Conservation (phyloP, 1,140 invertebrate genomes). For the Protaetia brevitarsis region DNA sequence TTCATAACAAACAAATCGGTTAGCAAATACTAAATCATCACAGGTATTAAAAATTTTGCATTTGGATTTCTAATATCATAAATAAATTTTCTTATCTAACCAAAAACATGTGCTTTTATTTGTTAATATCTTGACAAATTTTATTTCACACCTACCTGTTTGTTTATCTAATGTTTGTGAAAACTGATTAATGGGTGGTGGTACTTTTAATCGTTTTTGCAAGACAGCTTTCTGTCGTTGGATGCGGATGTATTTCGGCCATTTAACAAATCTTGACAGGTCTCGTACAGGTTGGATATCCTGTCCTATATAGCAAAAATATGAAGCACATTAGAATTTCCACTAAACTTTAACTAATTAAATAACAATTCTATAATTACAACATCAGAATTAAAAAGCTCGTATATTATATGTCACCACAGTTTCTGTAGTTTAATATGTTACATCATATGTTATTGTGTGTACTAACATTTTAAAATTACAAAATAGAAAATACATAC, state of each 20-base stretch:
- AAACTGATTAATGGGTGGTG: slow-evolving; percentile 99
- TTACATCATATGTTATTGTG: slow-evolving; percentile 29
- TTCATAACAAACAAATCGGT: slow-evolving; percentile 30
- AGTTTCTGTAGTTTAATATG: slow-evolving; percentile 21
- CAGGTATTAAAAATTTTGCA: slow-evolving; percentile 1
- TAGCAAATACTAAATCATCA: slow-evolving; percentile 43
- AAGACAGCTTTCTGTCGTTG: slow-evolving; percentile 96
- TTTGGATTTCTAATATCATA: not conserved
- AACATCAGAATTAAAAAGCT: slow-evolving; percentile 60
- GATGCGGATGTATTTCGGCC: slow-evolving; percentile 98
- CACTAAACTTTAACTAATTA: not conserved
- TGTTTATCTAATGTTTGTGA: slow-evolving; percentile 89
- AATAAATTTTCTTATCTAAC: too few relatives aligned
- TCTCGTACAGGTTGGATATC: slow-evolving; percentile 97
- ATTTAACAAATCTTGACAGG: slow-evolving; percentile 95
- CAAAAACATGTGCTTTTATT: too few relatives aligned
- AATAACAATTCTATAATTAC: slow-evolving; percentile 18
- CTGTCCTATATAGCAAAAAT: slow-evolving; percentile 66
- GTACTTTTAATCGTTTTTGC: slow-evolving; percentile 94
- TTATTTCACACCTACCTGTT: slow-evolving; percentile 82
- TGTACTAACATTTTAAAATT: not conserved
- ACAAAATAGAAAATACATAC: slow-evolving; percentile 60
- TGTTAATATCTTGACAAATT: too few relatives aligned
- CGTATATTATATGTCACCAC: slow-evolving; percentile 44
- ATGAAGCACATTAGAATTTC: not conserved